Conservation (phyloP, 35 echinoderm and acorn worm species). For the Anneissia japonica region DNA sequence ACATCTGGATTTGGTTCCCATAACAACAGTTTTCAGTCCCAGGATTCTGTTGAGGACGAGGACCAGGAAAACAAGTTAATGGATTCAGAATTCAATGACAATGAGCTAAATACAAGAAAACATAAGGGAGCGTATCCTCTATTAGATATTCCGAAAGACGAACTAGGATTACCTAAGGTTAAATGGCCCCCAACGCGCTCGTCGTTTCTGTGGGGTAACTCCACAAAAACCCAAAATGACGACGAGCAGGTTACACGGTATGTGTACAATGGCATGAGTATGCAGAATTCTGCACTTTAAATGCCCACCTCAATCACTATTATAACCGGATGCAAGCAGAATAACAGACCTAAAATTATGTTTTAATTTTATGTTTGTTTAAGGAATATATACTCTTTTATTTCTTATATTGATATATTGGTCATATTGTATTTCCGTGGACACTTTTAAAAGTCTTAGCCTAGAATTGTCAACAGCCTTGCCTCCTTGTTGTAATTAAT, state of each 20-base stretch:
- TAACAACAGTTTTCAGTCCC: constrained; percentile 96
- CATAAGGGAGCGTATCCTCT: not conserved
- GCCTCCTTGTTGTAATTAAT: too few species aligned
- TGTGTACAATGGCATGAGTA: constrained; percentile 4
- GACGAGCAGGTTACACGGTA: constrained; percentile 1
- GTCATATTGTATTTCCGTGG: not conserved
- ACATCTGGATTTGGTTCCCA: constrained; percentile 87
- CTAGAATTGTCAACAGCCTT: not conserved
- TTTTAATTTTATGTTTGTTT: not conserved
- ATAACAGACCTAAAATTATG: not conserved
- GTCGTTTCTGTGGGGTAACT: constrained; percentile 9
- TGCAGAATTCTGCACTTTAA: constrained; percentile 7
- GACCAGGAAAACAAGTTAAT: constrained; percentile 17
- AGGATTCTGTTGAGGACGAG: constrained; percentile 69
- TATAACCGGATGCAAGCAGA: not conserved
- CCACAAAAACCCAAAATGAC: not conserved
- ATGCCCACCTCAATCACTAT: not conserved
- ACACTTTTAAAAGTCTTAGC: too few species aligned
- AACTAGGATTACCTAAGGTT: not conserved
- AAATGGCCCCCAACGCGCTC: constrained; percentile 3
- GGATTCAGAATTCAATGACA: not conserved
- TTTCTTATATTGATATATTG: not conserved
- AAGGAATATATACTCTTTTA: not conserved
- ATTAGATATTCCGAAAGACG: not conserved
- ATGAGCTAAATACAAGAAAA: not conserved